A percentile compares a stretch with the other conserved stretches of the same genome.
These are phyloP conservation scores for Hybognathus amarus DNA, from an alignment of 2,797 vertebrate species.

Conservation along the genomic window DNA sequence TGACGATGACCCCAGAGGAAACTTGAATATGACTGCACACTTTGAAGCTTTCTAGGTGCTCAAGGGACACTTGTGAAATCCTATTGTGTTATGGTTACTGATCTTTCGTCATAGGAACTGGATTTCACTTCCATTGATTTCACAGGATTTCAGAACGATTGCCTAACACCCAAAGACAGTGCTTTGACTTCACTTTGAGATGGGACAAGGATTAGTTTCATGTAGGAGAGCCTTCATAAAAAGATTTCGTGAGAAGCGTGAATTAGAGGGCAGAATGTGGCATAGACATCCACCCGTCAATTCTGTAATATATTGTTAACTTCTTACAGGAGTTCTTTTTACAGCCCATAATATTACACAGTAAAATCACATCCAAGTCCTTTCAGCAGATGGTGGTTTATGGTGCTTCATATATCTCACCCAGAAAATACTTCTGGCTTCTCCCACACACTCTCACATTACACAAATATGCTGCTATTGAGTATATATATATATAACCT, in stretches of 20 bases:
- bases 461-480: slow-evolving; percentile 5
- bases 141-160: slow-evolving; percentile 23
- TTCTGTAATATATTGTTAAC: slow-evolving; percentile 28
- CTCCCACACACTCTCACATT: slow-evolving; percentile 9
- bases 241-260: not conserved
- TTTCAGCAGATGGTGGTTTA: slow-evolving; percentile 50
- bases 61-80: slow-evolving; percentile 35
- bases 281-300: not conserved
- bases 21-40: slow-evolving; percentile 33
- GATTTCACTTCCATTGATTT: slow-evolving; percentile 40
- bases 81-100: slow-evolving; percentile 45
- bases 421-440: slow-evolving; percentile 27
- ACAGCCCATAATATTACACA: slow-evolving; percentile 19
- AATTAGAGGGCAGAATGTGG: slow-evolving; percentile 5
- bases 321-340: slow-evolving; percentile 33
- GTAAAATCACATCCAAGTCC: slow-evolving; percentile 31
- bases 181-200: slow-evolving; percentile 22
- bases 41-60: slow-evolving; percentile 29
- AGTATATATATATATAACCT: slow-evolving; percentile 16
- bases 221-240: not conserved
- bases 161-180: slow-evolving; percentile 38
- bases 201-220: slow-evolving; percentile 23
- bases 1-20: slow-evolving; percentile 36
- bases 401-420: slow-evolving; percentile 36
- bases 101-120: slow-evolving; percentile 35